Conservation (phyloP, 2,888 invertebrate species). For the Phyllotreta cruciferae region DNA sequence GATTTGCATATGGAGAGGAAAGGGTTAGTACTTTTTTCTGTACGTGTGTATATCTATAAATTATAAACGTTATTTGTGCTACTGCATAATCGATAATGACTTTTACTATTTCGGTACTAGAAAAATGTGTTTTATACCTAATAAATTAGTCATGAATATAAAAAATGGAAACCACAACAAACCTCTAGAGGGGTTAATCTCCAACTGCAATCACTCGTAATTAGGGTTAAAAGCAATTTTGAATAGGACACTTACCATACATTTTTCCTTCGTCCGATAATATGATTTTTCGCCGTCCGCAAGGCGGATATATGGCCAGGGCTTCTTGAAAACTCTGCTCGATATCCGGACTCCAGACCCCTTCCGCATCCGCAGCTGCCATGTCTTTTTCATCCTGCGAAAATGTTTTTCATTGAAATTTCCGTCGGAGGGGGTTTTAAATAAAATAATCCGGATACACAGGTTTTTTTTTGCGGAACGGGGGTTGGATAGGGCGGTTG, state of each 20-base stretch:
- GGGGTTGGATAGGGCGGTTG: neutral
- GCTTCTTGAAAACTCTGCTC: constrained; percentile 99
- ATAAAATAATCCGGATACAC: constrained; percentile 20
- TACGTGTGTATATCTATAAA: too few relatives aligned
- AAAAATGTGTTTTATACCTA: too few relatives aligned
- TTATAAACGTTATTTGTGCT: too few relatives aligned
- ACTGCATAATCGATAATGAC: neutral
- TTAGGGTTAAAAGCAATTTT: neutral
- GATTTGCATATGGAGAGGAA: too few relatives aligned
- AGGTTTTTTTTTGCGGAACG: neutral
- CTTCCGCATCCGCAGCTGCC: constrained; percentile 97
- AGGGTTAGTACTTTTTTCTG: too few relatives aligned
- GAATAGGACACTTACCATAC: constrained; percentile 91
- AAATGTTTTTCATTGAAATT: constrained; percentile 7
- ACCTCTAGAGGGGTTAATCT: too few relatives aligned
- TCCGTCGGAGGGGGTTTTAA: constrained; percentile 10
- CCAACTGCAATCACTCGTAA: too few relatives aligned
- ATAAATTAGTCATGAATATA: too few relatives aligned
- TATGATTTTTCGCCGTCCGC: constrained; percentile 99
- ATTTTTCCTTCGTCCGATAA: constrained; percentile 99
- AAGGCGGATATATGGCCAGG: constrained; percentile 98
- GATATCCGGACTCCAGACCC: constrained; percentile 99
- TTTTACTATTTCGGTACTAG: too few relatives aligned
- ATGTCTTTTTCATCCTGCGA: constrained; percentile 83
- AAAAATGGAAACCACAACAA: too few relatives aligned